A percentile compares a stretch with the other conserved stretches of the same genome.
Evolutionary conservation across 2,797 vertebrate species (phyloP).

Genomic region (Cheirogaleus major): DNA sequence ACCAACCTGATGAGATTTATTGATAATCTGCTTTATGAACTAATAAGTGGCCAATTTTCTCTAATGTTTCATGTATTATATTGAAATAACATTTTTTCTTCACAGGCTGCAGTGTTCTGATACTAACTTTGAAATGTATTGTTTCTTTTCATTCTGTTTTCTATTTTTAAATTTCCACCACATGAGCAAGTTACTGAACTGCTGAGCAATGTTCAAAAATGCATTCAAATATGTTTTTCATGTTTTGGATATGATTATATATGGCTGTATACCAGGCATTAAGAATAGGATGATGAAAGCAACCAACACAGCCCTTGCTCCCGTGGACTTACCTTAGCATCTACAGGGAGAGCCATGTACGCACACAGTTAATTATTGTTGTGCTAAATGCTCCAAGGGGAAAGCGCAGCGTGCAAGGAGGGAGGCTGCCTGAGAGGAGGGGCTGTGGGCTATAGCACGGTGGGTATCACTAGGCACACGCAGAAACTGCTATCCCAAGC

Average conservation of each 20-base stretch:
- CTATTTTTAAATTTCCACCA: background rate
- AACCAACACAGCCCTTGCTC: no score
- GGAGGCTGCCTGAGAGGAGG: background rate
- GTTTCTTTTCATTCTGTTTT: background rate
- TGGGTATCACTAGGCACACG: no score
- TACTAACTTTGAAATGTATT: background rate
- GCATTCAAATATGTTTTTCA: background rate
- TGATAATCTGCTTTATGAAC: background rate
- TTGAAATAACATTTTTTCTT: background rate
- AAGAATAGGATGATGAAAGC: background rate
- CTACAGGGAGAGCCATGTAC: background rate
- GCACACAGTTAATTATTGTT: accelerated
- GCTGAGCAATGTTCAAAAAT: background rate
- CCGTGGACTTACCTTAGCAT: background rate
- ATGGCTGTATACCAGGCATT: accelerated
- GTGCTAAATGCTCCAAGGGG: no score
- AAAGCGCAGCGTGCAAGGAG: accelerated
- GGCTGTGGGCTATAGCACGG: accelerated
- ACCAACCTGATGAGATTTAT: background rate
- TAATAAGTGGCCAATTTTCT: background rate
- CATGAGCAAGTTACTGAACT: background rate
- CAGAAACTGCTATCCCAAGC: background rate
- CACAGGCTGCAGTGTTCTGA: background rate
- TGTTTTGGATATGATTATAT: accelerated
- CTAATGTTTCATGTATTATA: background rate